Conservation (phyloP, 2,113 vertebrate genomes). For the Zingel zingel region DNA sequence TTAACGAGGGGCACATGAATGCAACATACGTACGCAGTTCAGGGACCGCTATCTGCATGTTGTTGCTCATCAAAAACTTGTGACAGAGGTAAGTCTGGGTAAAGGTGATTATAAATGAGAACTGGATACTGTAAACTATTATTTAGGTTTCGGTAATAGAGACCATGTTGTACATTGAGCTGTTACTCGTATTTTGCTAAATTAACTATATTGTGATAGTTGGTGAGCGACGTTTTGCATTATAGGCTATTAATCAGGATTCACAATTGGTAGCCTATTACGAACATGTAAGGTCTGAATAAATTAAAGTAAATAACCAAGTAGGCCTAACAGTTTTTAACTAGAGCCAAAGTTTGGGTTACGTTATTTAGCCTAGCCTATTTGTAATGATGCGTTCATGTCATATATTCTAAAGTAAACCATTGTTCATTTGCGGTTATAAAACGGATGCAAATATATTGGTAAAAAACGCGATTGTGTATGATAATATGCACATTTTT, state of each 20-base stretch:
- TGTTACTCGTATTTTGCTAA: not conserved
- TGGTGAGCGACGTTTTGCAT: not conserved
- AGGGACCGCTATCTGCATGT: not conserved
- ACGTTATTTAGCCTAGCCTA: not conserved
- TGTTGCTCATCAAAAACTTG: not conserved
- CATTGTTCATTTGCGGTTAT: not conserved
- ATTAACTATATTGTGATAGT: not conserved
- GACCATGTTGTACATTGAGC: not conserved
- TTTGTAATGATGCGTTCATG: conserved; percentile 8
- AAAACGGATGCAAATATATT: not conserved
- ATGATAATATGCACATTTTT: not conserved
- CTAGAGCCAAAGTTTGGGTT: no score
- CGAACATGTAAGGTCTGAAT: not conserved
- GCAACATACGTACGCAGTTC: conserved; percentile 50
- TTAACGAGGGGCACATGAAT: conserved; percentile 42
- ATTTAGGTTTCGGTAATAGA: not conserved
- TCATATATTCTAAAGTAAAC: not conserved
- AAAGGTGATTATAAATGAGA: not conserved
- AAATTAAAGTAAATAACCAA: not conserved
- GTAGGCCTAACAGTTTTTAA: not conserved
- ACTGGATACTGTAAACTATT: not conserved
- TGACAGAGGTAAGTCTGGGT: conserved; percentile 31
- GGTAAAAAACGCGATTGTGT: no score
- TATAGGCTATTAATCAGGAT: accelerated
- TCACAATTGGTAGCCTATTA: accelerated